A percentile compares a stretch with the other conserved stretches of the same genome.
Conservation (phyloP, 1,140 invertebrate genomes). For the Neelides sp. region DNA sequence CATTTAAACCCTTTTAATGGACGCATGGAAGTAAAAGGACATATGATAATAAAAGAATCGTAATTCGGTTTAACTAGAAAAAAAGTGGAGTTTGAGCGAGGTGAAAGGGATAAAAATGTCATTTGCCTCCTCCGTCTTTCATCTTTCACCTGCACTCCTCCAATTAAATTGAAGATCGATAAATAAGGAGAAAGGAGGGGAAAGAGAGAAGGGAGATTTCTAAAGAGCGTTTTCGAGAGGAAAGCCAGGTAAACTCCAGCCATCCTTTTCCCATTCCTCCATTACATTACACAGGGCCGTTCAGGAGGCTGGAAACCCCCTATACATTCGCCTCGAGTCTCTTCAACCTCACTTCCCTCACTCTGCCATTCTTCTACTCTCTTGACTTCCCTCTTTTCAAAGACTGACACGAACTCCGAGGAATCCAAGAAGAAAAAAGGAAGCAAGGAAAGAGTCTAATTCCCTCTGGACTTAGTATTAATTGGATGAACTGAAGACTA, state of each 20-base stretch:
- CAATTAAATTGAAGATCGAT: conserved; percentile 32
- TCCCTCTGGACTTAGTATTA: conserved; percentile 29
- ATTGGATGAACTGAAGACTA: conserved; percentile 31
- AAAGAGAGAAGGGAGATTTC: conserved; percentile 2
- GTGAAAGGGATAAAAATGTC: too few relatives aligned
- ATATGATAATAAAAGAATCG: too few relatives aligned
- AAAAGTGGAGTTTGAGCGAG: too few relatives aligned
- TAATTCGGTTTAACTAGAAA: too few relatives aligned
- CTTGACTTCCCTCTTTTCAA: conserved; percentile 5
- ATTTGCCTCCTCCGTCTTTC: neutral
- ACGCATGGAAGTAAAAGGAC: too few relatives aligned
- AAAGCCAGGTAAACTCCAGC: neutral
- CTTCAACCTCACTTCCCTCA: too few relatives aligned
- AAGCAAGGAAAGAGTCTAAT: conserved; percentile 16
- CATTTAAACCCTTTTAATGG: too few relatives aligned
- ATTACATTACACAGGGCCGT: neutral
- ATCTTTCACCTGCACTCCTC: conserved; percentile 26
- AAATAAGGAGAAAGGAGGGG: conserved; percentile 27
- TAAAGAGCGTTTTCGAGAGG: too few relatives aligned
- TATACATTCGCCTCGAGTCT: too few relatives aligned
- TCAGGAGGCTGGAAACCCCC: neutral
- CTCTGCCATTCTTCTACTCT: neutral
- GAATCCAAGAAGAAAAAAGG: neutral
- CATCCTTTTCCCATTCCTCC: neutral
- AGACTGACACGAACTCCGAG: too few relatives aligned